These are phyloP conservation scores for Raja brachyura DNA, from an alignment of 2,113 vertebrate species.

Conservation along the genomic window DNA sequence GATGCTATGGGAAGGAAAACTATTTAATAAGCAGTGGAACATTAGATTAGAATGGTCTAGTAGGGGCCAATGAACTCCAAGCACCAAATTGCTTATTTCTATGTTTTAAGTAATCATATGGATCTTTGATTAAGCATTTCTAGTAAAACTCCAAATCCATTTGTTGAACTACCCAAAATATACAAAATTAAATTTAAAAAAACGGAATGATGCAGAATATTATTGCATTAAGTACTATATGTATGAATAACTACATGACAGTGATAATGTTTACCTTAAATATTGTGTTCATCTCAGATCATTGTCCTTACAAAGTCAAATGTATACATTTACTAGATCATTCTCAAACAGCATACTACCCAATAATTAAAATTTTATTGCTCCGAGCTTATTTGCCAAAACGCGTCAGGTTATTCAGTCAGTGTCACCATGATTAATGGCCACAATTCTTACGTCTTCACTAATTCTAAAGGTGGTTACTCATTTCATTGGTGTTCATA, in stretches of 20 bases:
- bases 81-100: too few relatives aligned
- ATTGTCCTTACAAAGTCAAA: background rate
- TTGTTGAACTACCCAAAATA: too few relatives aligned
- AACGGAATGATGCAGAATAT: background rate
- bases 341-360: background rate
- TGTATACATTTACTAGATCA: background rate
- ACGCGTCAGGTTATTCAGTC: background rate
- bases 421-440: slow-evolving; percentile 22
- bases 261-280: too few relatives aligned
- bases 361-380: background rate
- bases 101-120: too few relatives aligned
- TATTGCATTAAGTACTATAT: background rate
- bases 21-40: too few relatives aligned
- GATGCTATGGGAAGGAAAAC: too few relatives aligned
- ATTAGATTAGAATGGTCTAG: too few relatives aligned
- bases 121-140: too few relatives aligned
- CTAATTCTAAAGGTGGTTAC: background rate
- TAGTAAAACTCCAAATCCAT: too few relatives aligned
- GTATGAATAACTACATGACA: background rate
- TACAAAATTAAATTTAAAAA: too few relatives aligned
- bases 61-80: too few relatives aligned
- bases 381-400: background rate
- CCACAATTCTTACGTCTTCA: background rate
- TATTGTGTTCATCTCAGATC: background rate
- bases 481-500: background rate